Base-by-base conservation (phyloP, 1,140 invertebrate genomes). In the Aphelinus certus region DNA sequence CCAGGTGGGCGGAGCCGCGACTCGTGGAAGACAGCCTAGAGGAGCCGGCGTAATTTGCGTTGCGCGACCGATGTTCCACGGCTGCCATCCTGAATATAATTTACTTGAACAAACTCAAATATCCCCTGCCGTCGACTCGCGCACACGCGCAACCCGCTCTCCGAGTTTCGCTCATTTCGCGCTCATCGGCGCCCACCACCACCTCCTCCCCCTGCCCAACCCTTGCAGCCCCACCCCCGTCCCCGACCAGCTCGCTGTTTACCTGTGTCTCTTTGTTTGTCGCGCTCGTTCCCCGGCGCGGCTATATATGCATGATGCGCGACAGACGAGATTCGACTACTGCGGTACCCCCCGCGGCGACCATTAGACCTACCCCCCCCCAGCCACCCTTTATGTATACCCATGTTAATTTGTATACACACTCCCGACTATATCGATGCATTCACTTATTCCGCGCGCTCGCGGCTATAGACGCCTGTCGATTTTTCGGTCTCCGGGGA, bases 91-190 rank as follows among this genome's bases (percentile, higher is more conserved):
- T 84, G 85, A 87, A 88, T 87, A 87, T 86, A 87, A 88, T 88
- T 88, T 87, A 85, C 83, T 85, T 84, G 83, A 85, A 84, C 83
- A 87, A 87, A 87, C 86, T 85, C 81, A 85, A 86, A 86, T 84
- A 83, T 84, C 82, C 81, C 78, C 80, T 65, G 4, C 51, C 51
- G 51, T 53, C 51, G 4, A 53, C 9, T 6, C 9, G 9, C 56
- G 77, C 78, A 63, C 68, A 57, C 47, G 9, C 60, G 45, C 45
- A 9, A 3, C 55, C 57, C 57, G 63, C 65, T 79, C 71, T 75
- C 80, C 75, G 70, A 0, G 26, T 26, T 26, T 26, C 26, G 26
- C 26, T 26, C 26, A 26, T 26, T 26, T 26, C 26, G 26, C 26
- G 26, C 26, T 26, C 26, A 26, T 26, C 26, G 26, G 60, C 61